Evolutionary conservation across 2,113 vertebrate genomes (phyloP).

Genomic region (Halcyon senegalensis): DNA sequence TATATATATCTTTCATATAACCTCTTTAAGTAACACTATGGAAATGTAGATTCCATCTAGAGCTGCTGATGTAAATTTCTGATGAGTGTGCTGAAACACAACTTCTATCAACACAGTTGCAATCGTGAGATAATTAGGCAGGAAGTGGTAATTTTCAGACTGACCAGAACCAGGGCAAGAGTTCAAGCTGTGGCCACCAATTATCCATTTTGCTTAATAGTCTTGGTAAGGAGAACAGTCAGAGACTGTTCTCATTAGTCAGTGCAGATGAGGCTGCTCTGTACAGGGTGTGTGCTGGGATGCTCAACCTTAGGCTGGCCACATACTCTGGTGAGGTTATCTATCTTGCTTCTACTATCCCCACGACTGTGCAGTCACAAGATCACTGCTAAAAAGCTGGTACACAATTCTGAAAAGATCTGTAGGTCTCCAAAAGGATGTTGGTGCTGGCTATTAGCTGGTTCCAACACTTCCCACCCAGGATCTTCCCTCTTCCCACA

Average conservation of each 20-base stretch:
- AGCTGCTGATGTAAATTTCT: background rate
- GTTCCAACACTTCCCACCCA: background rate
- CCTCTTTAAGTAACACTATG: background rate
- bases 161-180: rapidly evolving
- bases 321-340: background rate
- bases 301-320: background rate
- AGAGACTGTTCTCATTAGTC: background rate
- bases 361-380: rapidly evolving
- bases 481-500: background rate
- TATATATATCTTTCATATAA: background rate
- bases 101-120: background rate
- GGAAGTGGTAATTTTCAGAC: background rate
- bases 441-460: background rate
- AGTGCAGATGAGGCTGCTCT: background rate
- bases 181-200: background rate
- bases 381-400: background rate
- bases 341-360: background rate
- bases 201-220: background rate
- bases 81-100: background rate
- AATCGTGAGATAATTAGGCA: background rate
- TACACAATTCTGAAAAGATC: background rate
- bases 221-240: background rate
- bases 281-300: background rate
- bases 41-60: background rate
- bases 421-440: background rate